Percentiles rank a stretch among this genome's conserved stretches.
Evolutionary conservation across 2,888 invertebrate genomes (phyloP).

Genomic region (Octonoba sinensis): DNA sequence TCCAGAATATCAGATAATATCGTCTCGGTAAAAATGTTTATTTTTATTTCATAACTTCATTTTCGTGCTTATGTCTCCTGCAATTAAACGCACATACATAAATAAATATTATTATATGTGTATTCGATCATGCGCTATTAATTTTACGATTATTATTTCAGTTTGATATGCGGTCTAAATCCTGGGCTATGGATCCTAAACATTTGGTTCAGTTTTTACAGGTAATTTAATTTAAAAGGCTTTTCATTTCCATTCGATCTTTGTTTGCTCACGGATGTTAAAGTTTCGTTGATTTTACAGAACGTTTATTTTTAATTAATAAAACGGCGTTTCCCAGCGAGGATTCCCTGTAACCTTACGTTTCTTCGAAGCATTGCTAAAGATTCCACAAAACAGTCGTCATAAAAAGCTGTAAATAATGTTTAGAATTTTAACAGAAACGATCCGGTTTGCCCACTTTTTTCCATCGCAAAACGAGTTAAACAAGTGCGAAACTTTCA

Average conservation of each 20-base stretch:
- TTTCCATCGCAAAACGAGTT: too few species aligned
- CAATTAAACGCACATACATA: neutral
- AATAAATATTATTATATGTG: neutral
- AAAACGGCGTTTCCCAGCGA: too few species aligned
- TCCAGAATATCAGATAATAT: too few species aligned
- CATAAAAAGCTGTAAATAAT: neutral
- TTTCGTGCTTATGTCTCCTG: neutral
- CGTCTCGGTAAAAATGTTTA: neutral
- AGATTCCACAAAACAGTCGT: neutral
- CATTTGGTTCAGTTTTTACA: conserved; percentile 28
- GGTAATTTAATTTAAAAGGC: conserved; percentile 14
- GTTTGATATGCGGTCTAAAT: conserved; percentile 18
- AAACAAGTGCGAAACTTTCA: too few species aligned
- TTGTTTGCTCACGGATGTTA: too few species aligned
- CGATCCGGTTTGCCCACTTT: too few species aligned
- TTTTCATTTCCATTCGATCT: too few species aligned
- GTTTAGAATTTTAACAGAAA: too few species aligned
- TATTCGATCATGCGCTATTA: neutral
- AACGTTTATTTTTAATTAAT: too few species aligned
- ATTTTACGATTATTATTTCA: conserved; percentile 2
- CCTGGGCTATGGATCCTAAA: conserved; percentile 33
- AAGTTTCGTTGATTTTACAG: too few species aligned
- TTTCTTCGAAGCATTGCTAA: too few species aligned
- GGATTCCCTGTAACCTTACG: too few species aligned
- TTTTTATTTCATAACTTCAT: neutral